Base-by-base conservation (phyloP, 2,888 invertebrate species). In the Yponomeuta plumbellus region DNA sequence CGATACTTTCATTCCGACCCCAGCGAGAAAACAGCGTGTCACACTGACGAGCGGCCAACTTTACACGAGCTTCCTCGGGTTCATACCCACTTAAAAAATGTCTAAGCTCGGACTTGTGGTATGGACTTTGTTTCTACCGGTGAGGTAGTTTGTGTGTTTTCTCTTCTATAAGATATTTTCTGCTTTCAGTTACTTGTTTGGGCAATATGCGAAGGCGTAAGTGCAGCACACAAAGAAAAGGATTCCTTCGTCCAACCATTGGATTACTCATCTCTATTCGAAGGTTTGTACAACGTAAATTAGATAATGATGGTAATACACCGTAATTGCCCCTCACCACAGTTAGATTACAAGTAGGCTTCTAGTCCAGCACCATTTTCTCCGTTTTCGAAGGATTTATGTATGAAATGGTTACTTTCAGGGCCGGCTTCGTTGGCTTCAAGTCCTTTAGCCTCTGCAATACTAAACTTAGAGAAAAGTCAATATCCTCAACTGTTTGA, bases 181-280 rank as follows among this genome's bases (percentile, higher is more conserved):
- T 65, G 2, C 2, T 91, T 88, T 66, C 87, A 88, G 88, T 84
- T 91, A 73, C 76, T 91, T 72, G 74, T 88, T 75, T 86, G 81
- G 84, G 80, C 87, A 76, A 77, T 86, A 76, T 85, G 83, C 80
- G 83, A 83, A 71, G 85, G 80, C 78, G 84, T 86, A 71, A 75
- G 81, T 68, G 78, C 73, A 71, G 83, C 84, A 72, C 83, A 83
- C 71, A 74, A 78, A 62, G 80, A 84, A 69, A 80, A 80, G 71
- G 92, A 90, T 8, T 44, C 52, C 71, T 92, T 91, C 73, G 91
- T 92, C 26, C 85, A 89, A 69, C 91, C 93, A 17, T 80, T 92
- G 75, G 93, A 93, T 79, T 93, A 93, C 75, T 85, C 87, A 11
- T 83, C 91, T n/a, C 84, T 93, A 74, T 92, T 93, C 70, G 80